These are phyloP conservation scores for Hyaena hyaena DNA, from an alignment of 2,113 vertebrate genomes.

Conservation along the genomic window DNA sequence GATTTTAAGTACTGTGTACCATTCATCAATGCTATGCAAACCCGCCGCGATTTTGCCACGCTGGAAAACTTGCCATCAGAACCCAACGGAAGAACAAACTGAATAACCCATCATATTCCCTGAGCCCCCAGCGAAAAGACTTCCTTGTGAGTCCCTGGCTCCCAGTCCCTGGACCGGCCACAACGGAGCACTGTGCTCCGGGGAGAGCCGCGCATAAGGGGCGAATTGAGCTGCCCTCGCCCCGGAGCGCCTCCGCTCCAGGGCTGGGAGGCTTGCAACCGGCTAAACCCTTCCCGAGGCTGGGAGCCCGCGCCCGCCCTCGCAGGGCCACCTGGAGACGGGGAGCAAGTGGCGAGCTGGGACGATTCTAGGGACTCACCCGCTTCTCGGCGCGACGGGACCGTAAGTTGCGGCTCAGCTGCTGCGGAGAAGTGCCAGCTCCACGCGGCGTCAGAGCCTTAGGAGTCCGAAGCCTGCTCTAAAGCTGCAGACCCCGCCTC, in stretches of 20 bases:
- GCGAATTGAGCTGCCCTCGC: not conserved
- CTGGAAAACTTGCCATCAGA: not conserved
- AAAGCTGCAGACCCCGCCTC: not conserved
- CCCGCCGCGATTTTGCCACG: not conserved
- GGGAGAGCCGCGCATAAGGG: fast-evolving
- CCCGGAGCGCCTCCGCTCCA: not conserved
- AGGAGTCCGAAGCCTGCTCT: fast-evolving
- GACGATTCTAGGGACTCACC: conserved; percentile 57
- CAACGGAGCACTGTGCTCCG: not conserved
- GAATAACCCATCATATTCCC: not conserved
- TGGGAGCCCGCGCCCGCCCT: not conserved
- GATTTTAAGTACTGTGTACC: not conserved
- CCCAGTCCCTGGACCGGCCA: not conserved
- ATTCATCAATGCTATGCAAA: not conserved
- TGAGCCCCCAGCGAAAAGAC: not conserved
- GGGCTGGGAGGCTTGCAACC: not conserved
- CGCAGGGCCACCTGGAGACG: not conserved
- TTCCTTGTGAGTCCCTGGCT: not conserved
- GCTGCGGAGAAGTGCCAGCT: fast-evolving
- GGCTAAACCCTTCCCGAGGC: not conserved
- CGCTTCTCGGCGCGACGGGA: not conserved
- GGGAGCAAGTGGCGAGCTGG: not conserved
- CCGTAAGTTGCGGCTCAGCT: not conserved
- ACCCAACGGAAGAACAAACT: not conserved
- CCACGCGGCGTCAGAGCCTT: not conserved